Evolutionary conservation across 1,140 invertebrate species (phyloP), one percentile per base, ranked within the genome.

Genomic region (Heliconius nattereri): DNA sequence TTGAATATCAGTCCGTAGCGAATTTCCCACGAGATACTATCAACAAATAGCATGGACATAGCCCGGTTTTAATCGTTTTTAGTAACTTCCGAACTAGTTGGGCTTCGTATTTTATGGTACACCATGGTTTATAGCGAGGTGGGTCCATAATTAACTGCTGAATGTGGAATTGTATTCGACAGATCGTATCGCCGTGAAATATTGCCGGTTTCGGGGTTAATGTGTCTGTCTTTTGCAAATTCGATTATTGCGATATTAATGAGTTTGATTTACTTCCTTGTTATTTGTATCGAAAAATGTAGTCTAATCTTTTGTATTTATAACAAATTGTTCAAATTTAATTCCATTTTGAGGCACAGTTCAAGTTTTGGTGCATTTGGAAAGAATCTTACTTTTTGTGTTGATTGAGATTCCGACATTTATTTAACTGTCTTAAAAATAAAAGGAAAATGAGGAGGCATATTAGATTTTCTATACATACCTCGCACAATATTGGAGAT

Each of bases 41-140:
- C 60, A 66, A 66, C 26, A 66, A 29, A 66, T 66, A 66, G 60
- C 26, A 66, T 66, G 26, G 23, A 66, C 60, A 66, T 66, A 29
- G 13, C 13, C 60, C 60, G 23, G 60, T 66, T 66, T 66, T 29
- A 72, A 85, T 85, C 77, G 75, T 84, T 84, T 83, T 81, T 78
- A 84, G 76, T 83, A 83, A 79, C 60, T 78, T 83, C 73, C 73
- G 49, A 79, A 78, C 73, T 81, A 72, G 78, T 75, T 76, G 35
- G 29, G 9, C 19, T 40, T 2, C 32, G 20, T 72, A 9, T 40
- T 72, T 72, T 40, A 78, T 78, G 74, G 74, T 73, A 40, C 29
- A 79, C 73, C 73, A 76, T 75, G 66, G 73, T 76, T 80, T 76
- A 80, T 72, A 49, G 73, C 60, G 73, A 79, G 78, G 78, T 71